Evolutionary conservation across 2,888 invertebrate genomes (phyloP).

Genomic region (Diarsia brunnea): DNA sequence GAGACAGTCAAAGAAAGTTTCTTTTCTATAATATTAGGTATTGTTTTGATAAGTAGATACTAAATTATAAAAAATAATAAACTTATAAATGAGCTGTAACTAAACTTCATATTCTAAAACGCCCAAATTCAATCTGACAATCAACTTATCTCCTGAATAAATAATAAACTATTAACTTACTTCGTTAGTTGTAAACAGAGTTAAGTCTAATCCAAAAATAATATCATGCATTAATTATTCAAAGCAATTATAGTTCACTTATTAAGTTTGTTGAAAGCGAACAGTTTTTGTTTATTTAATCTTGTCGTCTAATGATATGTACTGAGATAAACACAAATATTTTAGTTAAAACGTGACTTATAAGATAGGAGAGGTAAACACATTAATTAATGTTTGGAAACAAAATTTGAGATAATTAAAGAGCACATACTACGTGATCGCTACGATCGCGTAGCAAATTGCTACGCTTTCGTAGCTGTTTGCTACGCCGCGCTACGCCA

Average conservation of each 20-base stretch:
- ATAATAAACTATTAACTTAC: slow-evolving; percentile 16
- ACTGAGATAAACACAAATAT: slow-evolving; percentile 12
- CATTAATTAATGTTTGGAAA: not conserved
- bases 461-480: slow-evolving; percentile 19
- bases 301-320: slow-evolving; percentile 8
- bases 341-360: not conserved
- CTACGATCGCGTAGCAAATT: slow-evolving; percentile 28
- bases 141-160: slow-evolving; percentile 25
- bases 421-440: not conserved
- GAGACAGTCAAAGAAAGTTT: no score
- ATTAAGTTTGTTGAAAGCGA: slow-evolving; percentile 43
- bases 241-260: slow-evolving; percentile 46
- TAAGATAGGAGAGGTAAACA: not conserved
- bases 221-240: slow-evolving; percentile 35
- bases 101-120: slow-evolving; percentile 1
- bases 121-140: slow-evolving; percentile 24
- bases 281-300: slow-evolving; percentile 28
- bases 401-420: not conserved
- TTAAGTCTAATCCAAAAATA: slow-evolving; percentile 35
- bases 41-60: not conserved
- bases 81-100: not conserved
- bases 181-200: slow-evolving; percentile 14
- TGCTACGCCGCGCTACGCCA: not conserved
- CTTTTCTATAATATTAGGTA: not conserved
- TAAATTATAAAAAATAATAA: not conserved